Conservation (phyloP, 2,888 invertebrate genomes). For the Aplocera efformata region DNA sequence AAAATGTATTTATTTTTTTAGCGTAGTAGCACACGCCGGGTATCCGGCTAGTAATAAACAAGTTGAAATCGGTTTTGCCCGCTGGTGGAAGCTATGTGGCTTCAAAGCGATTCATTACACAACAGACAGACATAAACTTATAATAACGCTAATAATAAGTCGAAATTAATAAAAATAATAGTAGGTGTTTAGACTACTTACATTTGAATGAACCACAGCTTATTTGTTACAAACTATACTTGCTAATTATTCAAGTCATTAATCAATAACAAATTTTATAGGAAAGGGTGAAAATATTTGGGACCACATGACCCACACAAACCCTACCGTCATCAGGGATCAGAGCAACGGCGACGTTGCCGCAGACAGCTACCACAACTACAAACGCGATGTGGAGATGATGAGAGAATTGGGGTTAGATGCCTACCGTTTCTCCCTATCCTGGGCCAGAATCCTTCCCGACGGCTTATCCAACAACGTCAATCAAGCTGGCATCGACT, state of each 20-base stretch:
- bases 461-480: conserved; percentile 70
- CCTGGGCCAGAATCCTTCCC: conserved; percentile 83
- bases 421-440: conserved; percentile 77
- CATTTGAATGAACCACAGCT: not conserved
- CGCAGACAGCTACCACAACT: conserved; percentile 81
- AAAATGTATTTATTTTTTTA: too few relatives aligned
- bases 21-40: too few relatives aligned
- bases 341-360: conserved; percentile 79
- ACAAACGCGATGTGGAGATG: conserved; percentile 77
- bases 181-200: too few relatives aligned
- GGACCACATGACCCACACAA: conserved; percentile 50
- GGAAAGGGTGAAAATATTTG: conserved; percentile 56
- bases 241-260: too few relatives aligned
- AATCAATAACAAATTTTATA: conserved; percentile 21
- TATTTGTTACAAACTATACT: not conserved
- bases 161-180: too few relatives aligned
- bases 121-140: too few relatives aligned
- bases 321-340: conserved; percentile 42
- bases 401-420: conserved; percentile 64
- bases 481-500: conserved; percentile 81
- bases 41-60: too few relatives aligned
- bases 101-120: too few relatives aligned
- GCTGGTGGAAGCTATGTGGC: too few relatives aligned
- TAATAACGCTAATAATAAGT: too few relatives aligned
- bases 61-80: too few relatives aligned